Evolutionary conservation across 2,888 invertebrate genomes (phyloP).

Genomic region (Calameuta idolon): DNA sequence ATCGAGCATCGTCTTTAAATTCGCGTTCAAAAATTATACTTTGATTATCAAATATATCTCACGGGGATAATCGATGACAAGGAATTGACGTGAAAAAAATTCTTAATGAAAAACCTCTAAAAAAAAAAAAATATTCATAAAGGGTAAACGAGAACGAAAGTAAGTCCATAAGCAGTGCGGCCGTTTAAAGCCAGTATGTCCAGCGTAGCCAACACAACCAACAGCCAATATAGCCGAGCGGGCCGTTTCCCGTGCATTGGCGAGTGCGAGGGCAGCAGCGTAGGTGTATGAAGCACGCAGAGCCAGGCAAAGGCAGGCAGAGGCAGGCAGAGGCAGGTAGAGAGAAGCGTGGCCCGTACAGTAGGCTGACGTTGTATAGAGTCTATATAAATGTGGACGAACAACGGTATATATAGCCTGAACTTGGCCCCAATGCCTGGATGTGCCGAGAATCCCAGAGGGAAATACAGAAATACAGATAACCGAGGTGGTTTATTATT

Average conservation of each 20-base stretch:
- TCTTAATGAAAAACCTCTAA: not conserved
- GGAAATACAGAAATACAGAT: constrained; percentile 65
- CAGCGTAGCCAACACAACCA: not conserved
- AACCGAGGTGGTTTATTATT: constrained; percentile 63
- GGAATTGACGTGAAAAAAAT: not conserved
- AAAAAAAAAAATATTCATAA: not conserved
- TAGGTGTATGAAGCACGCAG: not conserved
- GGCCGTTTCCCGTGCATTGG: constrained; percentile 5
- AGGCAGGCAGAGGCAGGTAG: too few relatives aligned
- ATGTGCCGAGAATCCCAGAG: constrained; percentile 60
- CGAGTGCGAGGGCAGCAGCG: not conserved
- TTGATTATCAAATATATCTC: not conserved
- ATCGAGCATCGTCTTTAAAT: not conserved
- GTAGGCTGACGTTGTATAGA: not conserved
- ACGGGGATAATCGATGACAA: not conserved
- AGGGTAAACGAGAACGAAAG: not conserved
- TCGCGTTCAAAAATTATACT: not conserved
- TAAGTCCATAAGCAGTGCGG: not conserved
- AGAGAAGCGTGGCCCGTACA: not conserved
- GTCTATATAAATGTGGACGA: constrained; percentile 44
- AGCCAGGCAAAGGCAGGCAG: constrained; percentile 34
- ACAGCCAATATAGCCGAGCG: not conserved
- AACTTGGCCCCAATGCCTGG: constrained; percentile 66
- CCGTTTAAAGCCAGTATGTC: not conserved
- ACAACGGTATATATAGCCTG: constrained; percentile 54